Evolutionary conservation across 64 coral and sea anemone species (phyloP).

Genomic region (Hydrozoanthus tunicans): DNA sequence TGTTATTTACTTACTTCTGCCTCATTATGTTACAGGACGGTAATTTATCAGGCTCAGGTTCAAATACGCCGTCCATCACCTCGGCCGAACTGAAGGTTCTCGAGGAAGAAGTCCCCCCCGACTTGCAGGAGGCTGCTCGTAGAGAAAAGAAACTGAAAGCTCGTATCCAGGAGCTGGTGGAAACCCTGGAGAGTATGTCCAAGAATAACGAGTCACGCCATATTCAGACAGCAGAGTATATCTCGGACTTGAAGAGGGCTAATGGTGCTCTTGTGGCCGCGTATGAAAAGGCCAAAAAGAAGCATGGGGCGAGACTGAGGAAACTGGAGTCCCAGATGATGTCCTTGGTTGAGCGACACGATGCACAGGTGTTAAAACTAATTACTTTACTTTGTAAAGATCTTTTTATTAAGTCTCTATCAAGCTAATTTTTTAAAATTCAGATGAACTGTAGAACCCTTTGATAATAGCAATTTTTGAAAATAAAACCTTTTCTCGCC

Average conservation of each 20-base stretch:
- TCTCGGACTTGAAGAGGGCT: constrained; percentile 91
- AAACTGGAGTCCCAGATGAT: constrained; percentile 98
- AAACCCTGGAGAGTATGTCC: constrained; percentile 84
- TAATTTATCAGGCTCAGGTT: constrained; percentile 76
- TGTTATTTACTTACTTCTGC: neutral
- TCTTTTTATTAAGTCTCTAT: too few relatives aligned
- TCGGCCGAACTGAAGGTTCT: constrained; percentile 71
- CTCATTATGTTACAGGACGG: constrained; percentile 62
- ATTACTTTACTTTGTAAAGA: neutral
- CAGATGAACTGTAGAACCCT: too few relatives aligned
- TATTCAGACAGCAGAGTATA: constrained; percentile 94
- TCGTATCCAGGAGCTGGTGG: constrained; percentile 87
- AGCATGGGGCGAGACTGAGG: constrained; percentile 80
- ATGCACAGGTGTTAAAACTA: constrained; percentile 76
- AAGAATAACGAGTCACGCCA: constrained; percentile 92
- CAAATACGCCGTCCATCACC: constrained; percentile 71
- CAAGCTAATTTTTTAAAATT: too few relatives aligned
- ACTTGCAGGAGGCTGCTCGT: constrained; percentile 80
- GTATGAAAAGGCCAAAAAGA: constrained; percentile 98
- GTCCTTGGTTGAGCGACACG: constrained; percentile 93
- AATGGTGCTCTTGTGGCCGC: constrained; percentile 96
- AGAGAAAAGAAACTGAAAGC: constrained; percentile 89
- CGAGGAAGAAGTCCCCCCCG: constrained; percentile 83
- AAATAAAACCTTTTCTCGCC: too few relatives aligned
- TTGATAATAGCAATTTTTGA: too few relatives aligned